Conservation (phyloP, 2,888 invertebrate species). For the Diploptera punctata region DNA sequence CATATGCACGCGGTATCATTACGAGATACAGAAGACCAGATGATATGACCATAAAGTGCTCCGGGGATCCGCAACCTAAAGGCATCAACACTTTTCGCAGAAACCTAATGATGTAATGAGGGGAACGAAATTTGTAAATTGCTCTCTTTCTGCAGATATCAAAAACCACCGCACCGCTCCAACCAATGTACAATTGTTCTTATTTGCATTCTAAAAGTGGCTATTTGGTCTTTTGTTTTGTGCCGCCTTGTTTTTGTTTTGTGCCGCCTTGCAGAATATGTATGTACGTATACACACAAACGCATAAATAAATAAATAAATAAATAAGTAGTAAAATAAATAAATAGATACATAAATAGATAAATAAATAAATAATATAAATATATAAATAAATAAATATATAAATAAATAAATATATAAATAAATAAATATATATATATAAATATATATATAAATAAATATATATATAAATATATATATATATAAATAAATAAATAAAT, state of each 20-base stretch:
- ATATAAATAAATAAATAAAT: too few relatives aligned
- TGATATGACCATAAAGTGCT: too few relatives aligned
- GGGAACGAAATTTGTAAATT: neutral
- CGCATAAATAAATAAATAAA: too few relatives aligned
- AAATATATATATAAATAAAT: neutral
- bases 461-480: too few relatives aligned
- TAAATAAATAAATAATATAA: neutral
- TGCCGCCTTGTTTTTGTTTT: too few relatives aligned
- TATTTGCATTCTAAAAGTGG: neutral
- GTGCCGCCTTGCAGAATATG: neutral
- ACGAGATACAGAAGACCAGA: too few relatives aligned
- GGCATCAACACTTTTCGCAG: too few relatives aligned
- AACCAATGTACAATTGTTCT: neutral
- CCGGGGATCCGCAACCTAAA: too few relatives aligned
- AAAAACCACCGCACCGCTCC: neutral
- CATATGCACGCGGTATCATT: too few relatives aligned
- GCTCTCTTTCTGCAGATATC: neutral
- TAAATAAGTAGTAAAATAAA: too few relatives aligned
- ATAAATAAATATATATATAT: neutral
- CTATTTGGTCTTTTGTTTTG: neutral
- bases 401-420: neutral
- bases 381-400: neutral
- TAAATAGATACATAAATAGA: too few relatives aligned
- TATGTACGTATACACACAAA: too few relatives aligned
- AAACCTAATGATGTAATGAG: neutral